Base-by-base conservation (phyloP, 2,113 vertebrate genomes). In the Proteles cristata region DNA sequence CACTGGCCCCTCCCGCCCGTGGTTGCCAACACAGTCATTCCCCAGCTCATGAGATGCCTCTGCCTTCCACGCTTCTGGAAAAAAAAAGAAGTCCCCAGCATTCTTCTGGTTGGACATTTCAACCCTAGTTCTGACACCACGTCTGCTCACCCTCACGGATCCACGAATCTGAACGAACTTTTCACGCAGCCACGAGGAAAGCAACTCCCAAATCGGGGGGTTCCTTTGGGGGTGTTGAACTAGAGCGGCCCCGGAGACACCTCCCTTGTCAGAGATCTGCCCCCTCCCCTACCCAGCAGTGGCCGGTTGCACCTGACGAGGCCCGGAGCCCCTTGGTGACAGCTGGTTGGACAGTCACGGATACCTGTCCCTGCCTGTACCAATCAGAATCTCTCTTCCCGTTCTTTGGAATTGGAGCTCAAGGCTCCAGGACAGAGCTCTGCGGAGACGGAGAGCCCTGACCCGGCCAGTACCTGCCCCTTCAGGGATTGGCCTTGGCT, bases 21-120 rank as follows among this genome's bases (percentile, higher is more conserved):
- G 11, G 85, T 45, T 61, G 39, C 76, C 25, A 0, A 50, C n/a
- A 25, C n/a, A 33, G 50, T 39, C 14, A 0, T 3, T 9, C 28
- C 43, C 45, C 73, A 55, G 79, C 68, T 58, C 35, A 3, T 0
- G 23, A 23, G 35, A 23, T 45, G 12, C 23, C 45, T 11, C 58
- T n/a, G 21, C n/a, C 77, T 43, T 4, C 28, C 28, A 0, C 0
- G 4, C 45, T 83, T 55, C 68, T 74, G 0, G 0, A 61, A 33
- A 58, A 43, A 43, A 43, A 76, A 53, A 28, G 11, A 21, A 16
- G 53, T 28, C 39, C 31, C 73, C 50, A 0, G 25, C 5, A 7
- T 23, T n/a, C 5, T 39, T 26, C 17, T 4, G 0, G 39, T 7
- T 11, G 76, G 50, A 25, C 69, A 28, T 83, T 63, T 68, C n/a